phyloP scores from a whole-genome alignment of 2,113 vertebrate genomes.

The Chauna torquata region DNA sequence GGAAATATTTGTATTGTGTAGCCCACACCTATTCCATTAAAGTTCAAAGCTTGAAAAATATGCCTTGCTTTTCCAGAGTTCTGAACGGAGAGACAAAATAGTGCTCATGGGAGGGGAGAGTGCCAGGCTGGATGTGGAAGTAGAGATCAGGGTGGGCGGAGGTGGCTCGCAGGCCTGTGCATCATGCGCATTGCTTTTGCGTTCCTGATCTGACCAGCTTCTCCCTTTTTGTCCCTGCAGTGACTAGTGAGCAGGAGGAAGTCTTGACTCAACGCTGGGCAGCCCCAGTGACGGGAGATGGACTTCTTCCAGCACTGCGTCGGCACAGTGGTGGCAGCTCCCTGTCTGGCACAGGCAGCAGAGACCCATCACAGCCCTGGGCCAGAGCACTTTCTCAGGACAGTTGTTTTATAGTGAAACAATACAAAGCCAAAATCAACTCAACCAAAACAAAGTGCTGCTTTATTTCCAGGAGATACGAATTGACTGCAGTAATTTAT shows the following conservation, averaged over 20 bases:
- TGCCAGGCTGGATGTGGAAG: fast-evolving
- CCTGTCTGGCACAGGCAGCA: not conserved
- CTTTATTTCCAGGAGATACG: not conserved
- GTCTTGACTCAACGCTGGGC: not conserved
- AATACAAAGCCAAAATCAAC: not conserved
- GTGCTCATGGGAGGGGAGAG: fast-evolving
- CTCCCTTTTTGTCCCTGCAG: not conserved
- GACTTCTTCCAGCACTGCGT: not conserved
- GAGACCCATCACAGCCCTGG: not conserved
- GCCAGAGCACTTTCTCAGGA: not conserved
- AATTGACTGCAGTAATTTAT: not conserved
- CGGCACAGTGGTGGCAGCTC: not conserved
- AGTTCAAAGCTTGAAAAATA: not conserved
- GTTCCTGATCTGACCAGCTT: not conserved
- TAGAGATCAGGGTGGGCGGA: not conserved
- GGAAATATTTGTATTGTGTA: not conserved
- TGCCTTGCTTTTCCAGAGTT: not conserved
- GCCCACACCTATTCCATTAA: conserved; percentile 29
- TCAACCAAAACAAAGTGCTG: not conserved
- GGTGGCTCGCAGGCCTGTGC: not conserved
- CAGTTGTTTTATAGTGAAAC: not conserved
- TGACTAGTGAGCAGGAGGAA: not conserved
- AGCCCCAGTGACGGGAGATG: not conserved
- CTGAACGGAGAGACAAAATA: not conserved
- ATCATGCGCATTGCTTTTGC: not conserved